Conservation (phyloP, 1,140 invertebrate species). For the Harpegnathos saltator region DNA sequence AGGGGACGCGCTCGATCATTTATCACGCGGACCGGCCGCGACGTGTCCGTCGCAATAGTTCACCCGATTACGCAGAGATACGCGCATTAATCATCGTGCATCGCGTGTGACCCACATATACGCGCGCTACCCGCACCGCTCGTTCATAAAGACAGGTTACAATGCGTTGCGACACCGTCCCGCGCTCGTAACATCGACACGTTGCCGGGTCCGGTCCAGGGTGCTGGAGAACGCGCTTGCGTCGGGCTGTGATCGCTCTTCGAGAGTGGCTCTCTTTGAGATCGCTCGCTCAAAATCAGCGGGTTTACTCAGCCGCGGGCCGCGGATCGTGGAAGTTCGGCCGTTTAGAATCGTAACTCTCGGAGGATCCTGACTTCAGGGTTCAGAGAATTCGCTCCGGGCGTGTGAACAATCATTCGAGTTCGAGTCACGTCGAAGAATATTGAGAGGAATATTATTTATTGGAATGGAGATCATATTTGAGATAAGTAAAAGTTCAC, state of each 20-base stretch:
- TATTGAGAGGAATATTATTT: too few relatives aligned
- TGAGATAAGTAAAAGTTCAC: too few relatives aligned
- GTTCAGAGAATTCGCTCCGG: too few relatives aligned
- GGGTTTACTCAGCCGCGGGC: too few relatives aligned
- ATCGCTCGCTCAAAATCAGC: too few relatives aligned
- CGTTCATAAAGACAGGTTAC: slow-evolving; percentile 55
- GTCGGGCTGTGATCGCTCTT: neutral
- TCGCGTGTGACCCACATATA: slow-evolving; percentile 47
- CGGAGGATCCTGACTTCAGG: too few relatives aligned
- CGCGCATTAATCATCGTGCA: slow-evolving; percentile 51
- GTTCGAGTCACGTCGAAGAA: too few relatives aligned
- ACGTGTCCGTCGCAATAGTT: slow-evolving; percentile 31
- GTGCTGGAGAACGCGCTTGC: slow-evolving; percentile 22
- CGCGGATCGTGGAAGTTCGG: too few relatives aligned
- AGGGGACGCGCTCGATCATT: slow-evolving; percentile 9
- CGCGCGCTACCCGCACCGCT: slow-evolving; percentile 8
- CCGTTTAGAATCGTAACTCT: too few relatives aligned
- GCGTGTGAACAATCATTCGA: too few relatives aligned
- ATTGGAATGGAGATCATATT: too few relatives aligned
- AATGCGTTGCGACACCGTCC: slow-evolving; percentile 41
- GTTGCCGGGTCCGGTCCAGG: slow-evolving; percentile 13
- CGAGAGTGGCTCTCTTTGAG: too few relatives aligned
- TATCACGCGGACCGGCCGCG: slow-evolving; percentile 8
- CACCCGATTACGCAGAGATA: slow-evolving; percentile 49
- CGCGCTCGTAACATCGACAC: slow-evolving; percentile 27